Base-by-base conservation (phyloP, 2,113 vertebrate genomes). In the Lagenorhynchus albirostris region DNA sequence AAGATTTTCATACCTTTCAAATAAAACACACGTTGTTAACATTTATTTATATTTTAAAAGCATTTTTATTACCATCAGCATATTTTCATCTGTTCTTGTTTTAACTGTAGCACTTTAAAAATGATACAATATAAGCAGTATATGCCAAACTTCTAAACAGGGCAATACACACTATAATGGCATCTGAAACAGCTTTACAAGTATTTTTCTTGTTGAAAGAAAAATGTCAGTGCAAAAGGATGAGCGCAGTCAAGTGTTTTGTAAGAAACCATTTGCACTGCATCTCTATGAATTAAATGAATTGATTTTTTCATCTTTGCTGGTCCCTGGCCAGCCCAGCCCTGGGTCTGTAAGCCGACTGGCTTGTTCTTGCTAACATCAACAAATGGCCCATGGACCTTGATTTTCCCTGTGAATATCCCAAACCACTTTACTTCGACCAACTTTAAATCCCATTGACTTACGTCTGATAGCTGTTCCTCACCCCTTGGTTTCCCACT, bases 31-130 rank as follows among this genome's bases (percentile, higher is more conserved):
- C 38, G 9, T 63, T 83, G 38, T 20, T 65, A 68, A 20, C 86
- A 65, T 80, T 36, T 85, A 68, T 85, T 79, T 92, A 68, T 76
- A 94, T 84, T 81, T 91, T 82, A 58, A 86, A 92, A 77, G 18
- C 5, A 55, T 62, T 89, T 89, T 68, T 50, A 60, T 74, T 63
- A 79, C 62, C 74, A 91, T 41, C 17, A 36, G 33, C 36, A 67
- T 82, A 50, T 76, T 94, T 90, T 88, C 65, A 53, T 79, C 62
- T 68, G 50, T n/a, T 74, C 65, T 13, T 74, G 41, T 92, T 86
- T 96, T 31, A 94, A 96, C 53, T 53, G 14, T 3, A 93, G 14
- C 26, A 31, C 60, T 81, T 85, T 47, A 47, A 53, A 80, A 71
- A 86, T 47, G 50, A 9, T 29, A 79, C n/a, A 82, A 17, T 62